These are phyloP conservation scores for Enchytraeus crypticus DNA, from an alignment of 2,888 invertebrate species.

Conservation along the genomic window DNA sequence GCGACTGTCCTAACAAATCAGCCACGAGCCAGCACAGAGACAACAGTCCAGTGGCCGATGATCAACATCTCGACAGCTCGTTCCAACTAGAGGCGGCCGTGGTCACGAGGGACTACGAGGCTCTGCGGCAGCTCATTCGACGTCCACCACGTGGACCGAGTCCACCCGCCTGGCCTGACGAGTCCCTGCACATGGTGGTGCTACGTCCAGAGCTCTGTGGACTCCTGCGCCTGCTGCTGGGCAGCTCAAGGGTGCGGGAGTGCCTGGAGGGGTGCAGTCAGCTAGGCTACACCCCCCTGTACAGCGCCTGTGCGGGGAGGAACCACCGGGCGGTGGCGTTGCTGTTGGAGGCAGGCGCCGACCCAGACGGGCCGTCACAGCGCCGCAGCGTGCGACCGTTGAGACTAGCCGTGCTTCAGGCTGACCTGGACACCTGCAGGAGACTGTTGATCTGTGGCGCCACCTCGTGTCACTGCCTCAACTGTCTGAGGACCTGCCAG, in stretches of 20 bases:
- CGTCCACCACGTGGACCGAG: not conserved
- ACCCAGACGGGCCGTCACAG: slow-evolving; percentile 1
- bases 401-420: not conserved
- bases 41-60: too few species aligned
- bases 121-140: not conserved
- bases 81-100: not conserved
- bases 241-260: not conserved
- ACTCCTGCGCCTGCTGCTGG: not conserved
- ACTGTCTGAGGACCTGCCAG: not conserved
- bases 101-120: not conserved
- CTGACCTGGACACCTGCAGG: not conserved
- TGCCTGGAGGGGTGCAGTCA: not conserved
- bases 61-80: not conserved
- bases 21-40: too few species aligned
- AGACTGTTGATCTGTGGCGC: not conserved
- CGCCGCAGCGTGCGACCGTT: not conserved
- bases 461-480: not conserved
- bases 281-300: slow-evolving; percentile 1
- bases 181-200: slow-evolving; percentile 1
- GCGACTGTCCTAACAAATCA: too few species aligned
- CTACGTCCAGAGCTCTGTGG: not conserved
- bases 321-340: not conserved
- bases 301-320: slow-evolving; percentile 1
- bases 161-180: too few species aligned
- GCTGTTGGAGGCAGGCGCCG: not conserved